These are phyloP conservation scores for Lathamus discolor DNA, from an alignment of 2,113 vertebrate genomes.

Conservation along the genomic window DNA sequence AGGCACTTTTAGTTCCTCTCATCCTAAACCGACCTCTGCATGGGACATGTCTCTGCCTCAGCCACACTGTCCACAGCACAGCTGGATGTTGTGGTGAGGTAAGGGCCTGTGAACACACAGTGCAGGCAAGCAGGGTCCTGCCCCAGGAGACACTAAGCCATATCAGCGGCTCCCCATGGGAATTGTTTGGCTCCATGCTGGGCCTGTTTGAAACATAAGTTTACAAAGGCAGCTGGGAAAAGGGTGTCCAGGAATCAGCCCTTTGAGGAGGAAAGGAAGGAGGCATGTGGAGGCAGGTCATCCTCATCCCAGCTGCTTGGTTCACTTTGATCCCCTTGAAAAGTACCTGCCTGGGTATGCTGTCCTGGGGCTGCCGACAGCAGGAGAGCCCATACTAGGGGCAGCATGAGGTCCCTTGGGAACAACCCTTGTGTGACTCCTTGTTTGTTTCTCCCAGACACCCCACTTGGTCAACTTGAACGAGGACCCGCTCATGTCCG, in stretches of 20 bases:
- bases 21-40: background rate
- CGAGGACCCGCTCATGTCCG: conserved; percentile 96
- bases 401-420: background rate
- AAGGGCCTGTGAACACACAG: background rate
- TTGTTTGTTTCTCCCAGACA: conserved; percentile 73
- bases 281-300: background rate
- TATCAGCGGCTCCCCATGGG: background rate
- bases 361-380: background rate
- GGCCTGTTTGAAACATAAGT: background rate
- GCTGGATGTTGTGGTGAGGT: background rate
- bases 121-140: background rate
- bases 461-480: conserved; percentile 97
- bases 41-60: background rate
- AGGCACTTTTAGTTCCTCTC: background rate
- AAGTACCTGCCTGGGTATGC: rapidly evolving
- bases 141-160: background rate
- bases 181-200: background rate
- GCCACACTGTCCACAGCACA: rapidly evolving
- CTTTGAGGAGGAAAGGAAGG: background rate
- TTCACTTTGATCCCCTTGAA: background rate
- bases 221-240: background rate
- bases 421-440: background rate
- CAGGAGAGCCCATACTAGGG: background rate
- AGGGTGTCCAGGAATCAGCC: background rate
- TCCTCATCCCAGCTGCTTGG: background rate